These are phyloP conservation scores for Centrocercus urophasianus DNA, from an alignment of 2,113 vertebrate genomes.

Conservation along the genomic window DNA sequence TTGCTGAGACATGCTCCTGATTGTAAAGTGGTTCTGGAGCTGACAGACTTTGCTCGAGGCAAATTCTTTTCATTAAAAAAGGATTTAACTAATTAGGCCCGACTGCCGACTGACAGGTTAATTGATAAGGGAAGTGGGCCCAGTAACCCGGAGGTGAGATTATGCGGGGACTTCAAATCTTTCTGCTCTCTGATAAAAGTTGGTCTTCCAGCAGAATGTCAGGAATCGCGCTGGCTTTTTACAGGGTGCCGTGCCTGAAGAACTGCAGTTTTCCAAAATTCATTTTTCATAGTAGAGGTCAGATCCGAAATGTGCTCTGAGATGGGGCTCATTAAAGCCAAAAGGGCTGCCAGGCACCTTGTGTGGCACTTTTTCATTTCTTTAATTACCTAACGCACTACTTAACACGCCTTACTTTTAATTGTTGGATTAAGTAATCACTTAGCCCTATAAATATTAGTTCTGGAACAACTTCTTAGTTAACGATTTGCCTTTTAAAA, in stretches of 20 bases:
- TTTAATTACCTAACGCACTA: background rate
- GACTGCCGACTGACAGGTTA: slow-evolving; percentile 65
- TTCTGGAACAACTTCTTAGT: background rate
- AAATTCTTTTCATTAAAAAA: slow-evolving; percentile 75
- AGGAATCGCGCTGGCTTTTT: background rate
- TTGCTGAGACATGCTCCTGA: slow-evolving; percentile 5
- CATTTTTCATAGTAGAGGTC: background rate
- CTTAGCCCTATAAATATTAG: background rate
- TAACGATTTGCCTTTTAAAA: background rate
- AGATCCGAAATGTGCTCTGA: background rate
- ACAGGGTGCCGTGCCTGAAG: background rate
- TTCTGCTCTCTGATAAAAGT: slow-evolving; percentile 7
- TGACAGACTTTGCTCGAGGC: slow-evolving; percentile 61
- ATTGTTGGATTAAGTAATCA: background rate
- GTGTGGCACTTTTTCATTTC: background rate
- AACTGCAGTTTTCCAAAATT: background rate
- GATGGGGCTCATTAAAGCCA: background rate
- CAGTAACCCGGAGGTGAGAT: slow-evolving; percentile 41
- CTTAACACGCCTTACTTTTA: background rate
- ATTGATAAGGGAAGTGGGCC: slow-evolving; percentile 72
- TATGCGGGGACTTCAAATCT: slow-evolving; percentile 36
- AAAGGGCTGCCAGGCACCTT: background rate
- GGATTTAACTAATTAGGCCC: slow-evolving; percentile 73
- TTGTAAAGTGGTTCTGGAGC: slow-evolving; percentile 49
- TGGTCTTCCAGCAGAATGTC: background rate